Conservation (phyloP, 2,797 vertebrate species). For the Ptychadena robeensis region DNA sequence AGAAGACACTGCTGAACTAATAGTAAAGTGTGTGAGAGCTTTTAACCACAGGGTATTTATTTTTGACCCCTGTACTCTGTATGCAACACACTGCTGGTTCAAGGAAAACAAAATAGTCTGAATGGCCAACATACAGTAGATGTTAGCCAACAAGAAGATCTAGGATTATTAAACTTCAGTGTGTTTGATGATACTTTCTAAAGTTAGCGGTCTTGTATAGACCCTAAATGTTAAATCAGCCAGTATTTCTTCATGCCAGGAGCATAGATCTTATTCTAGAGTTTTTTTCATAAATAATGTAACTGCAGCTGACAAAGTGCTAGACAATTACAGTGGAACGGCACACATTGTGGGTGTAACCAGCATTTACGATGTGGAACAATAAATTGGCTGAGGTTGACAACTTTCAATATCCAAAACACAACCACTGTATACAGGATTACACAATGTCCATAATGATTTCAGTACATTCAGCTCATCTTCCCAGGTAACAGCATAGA, state of each 20-base stretch:
- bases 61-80: too few species aligned
- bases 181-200: not conserved
- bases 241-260: not conserved
- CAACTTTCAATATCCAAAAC: not conserved
- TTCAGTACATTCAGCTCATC: too few species aligned
- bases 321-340: not conserved
- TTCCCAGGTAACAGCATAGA: not conserved
- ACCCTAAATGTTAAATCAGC: not conserved
- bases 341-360: not conserved
- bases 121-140: not conserved
- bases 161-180: not conserved
- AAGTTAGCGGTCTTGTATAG: not conserved
- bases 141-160: too few species aligned
- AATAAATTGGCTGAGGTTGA: not conserved
- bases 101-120: too few species aligned
- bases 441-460: too few species aligned
- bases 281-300: not conserved
- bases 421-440: not conserved
- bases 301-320: not conserved
- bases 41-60: too few species aligned
- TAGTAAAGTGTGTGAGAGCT: too few species aligned
- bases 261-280: not conserved
- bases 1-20: too few species aligned
- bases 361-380: not conserved
- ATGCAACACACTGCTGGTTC: too few species aligned